Evolutionary conservation across 2,113 vertebrate species (phyloP), one percentile per base, ranked within the genome.

Genomic region (Cheirogaleus medius): DNA sequence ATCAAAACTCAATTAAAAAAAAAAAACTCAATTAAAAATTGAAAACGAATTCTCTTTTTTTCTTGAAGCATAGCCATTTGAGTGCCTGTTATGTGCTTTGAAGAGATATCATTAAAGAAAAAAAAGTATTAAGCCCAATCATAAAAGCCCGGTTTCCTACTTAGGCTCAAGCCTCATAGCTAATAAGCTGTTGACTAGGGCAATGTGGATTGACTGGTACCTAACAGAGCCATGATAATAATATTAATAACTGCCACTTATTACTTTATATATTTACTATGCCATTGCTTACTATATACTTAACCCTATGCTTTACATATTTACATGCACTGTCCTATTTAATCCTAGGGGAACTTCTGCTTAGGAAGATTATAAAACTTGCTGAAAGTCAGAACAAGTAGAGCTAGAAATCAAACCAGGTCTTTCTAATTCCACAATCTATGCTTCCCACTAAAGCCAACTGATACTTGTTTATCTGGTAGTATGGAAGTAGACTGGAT

Each of bases 1-100:
- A 88, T 95, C 47, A 88, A 32, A 95, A 83, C 52, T 42, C n/a
- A n/a, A n/a, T 44, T 7, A 44, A 44, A 44, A 44, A 44, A 44
- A 44, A 44, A 44, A 44, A 44, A 44, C n/a, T n/a, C n/a, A 80
- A 66, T 85, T 94, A 64, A 94, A 97, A 87, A 64, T 96, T 42
- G 71, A 85, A 95, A 66, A 47, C 54, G 77, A 27, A 71, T 17
- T 49, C 14, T 68, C 34, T 68, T 73, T 92, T 84, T 32, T 29
- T 17, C 25, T 84, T 80, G 17, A 83, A 80, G 34, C 74, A 86
- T 85, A 91, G 39, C 6, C 47, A 21, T 78, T 83, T 78, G 74
- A 7, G 25, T 80, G 20, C 66, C 27, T 86, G 29, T 68, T 49
- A 3, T 77, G 39, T 90, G 25, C 9, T 96, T 37, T 94, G 37